phyloP scores from a whole-genome alignment of 1,140 invertebrate species.

The Frieseomelitta varia region DNA sequence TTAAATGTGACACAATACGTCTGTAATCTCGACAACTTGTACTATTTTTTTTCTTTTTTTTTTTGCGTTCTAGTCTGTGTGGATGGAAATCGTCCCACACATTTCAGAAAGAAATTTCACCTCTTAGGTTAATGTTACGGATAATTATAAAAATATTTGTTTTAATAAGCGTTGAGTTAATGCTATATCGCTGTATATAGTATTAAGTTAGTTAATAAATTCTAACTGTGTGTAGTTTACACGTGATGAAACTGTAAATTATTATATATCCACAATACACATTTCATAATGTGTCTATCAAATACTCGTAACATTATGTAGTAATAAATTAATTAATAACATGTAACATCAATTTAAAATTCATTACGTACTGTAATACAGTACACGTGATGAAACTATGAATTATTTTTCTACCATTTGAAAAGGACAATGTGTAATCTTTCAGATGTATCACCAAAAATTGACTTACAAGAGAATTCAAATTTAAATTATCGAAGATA shows the following conservation, averaged over 20 bases:
- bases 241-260: background rate
- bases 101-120: background rate
- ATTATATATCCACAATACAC: background rate
- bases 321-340: too few relatives aligned
- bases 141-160: background rate
- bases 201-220: background rate
- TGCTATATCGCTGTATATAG: background rate
- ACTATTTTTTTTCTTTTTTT: slow-evolving; percentile 13
- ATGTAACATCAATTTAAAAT: too few relatives aligned
- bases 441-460: background rate
- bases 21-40: background rate
- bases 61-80: background rate
- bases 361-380: too few relatives aligned
- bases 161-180: background rate
- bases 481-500: background rate
- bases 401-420: background rate
- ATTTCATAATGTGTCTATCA: too few relatives aligned
- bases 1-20: slow-evolving; percentile 32
- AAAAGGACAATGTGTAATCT: background rate
- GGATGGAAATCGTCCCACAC: slow-evolving; percentile 22
- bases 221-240: background rate
- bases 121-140: background rate
- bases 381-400: background rate
- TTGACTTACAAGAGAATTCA: background rate
- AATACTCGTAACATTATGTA: too few relatives aligned